phyloP scores from a whole-genome alignment of 2,888 invertebrate species.

The Odontomyia ornata region DNA sequence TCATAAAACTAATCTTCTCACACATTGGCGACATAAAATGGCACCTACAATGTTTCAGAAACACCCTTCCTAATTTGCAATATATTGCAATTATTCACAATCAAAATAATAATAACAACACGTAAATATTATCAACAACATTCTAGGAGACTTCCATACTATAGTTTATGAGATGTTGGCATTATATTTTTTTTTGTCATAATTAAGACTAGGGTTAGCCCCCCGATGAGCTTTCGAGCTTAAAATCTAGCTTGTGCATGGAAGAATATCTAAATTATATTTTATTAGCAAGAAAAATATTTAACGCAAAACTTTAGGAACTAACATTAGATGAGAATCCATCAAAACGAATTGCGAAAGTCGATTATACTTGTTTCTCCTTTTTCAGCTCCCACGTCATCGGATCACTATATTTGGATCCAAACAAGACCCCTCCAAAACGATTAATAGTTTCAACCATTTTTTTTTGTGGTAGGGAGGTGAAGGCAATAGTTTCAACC shows the following conservation, averaged over 20 bases:
- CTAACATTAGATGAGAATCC: not conserved
- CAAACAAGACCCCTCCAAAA: too few relatives aligned
- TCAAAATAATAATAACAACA: not conserved
- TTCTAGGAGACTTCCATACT: constrained; percentile 9
- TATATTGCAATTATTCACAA: too few relatives aligned
- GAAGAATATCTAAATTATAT: constrained; percentile 32
- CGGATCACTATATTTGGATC: too few relatives aligned
- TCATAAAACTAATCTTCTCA: not conserved
- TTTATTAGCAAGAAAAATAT: not conserved
- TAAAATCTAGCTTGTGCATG: constrained; percentile 41
- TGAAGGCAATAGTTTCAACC: too few relatives aligned
- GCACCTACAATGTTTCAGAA: not conserved
- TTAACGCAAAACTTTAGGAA: constrained; percentile 12
- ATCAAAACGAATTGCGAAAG: not conserved
- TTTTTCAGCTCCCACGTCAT: too few relatives aligned
- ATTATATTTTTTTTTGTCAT: constrained; percentile 6
- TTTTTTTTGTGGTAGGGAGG: too few relatives aligned
- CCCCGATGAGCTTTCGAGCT: not conserved
- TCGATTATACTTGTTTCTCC: constrained; percentile 9
- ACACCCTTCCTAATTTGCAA: not conserved
- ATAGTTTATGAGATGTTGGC: constrained; percentile 31
- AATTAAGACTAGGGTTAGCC: constrained; percentile 26
- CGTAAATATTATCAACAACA: not conserved
- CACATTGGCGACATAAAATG: not conserved
- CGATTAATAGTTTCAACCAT: too few relatives aligned